A percentile compares a stretch with the other conserved stretches of the same genome.
phyloP scores from a whole-genome alignment of 2,797 vertebrate species.

The Sphenopsis melanotis region DNA sequence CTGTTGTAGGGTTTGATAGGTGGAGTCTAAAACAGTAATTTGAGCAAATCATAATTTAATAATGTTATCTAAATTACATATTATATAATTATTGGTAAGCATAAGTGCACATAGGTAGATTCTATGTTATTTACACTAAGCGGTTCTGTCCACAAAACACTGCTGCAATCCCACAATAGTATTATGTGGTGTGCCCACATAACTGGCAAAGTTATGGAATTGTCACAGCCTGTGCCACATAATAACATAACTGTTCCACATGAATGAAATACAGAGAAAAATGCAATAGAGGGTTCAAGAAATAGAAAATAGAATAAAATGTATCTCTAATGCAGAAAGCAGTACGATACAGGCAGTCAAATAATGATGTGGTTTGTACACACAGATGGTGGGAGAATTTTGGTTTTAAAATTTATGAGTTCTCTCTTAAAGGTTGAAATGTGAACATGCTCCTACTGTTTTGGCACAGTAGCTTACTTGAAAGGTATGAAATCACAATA shows the following conservation, averaged over 20 bases:
- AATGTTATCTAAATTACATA: constrained; percentile 37
- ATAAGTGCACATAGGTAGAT: neutral
- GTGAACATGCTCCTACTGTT: neutral
- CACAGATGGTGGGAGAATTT: neutral
- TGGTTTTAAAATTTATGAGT: neutral
- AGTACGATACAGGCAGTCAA: neutral
- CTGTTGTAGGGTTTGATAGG: neutral
- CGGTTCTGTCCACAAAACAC: neutral
- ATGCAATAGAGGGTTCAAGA: neutral
- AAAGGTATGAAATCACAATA: neutral
- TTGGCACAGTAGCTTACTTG: neutral
- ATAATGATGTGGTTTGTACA: neutral
- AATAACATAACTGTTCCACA: constrained; percentile 18
- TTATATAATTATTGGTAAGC: neutral
- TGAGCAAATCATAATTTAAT: constrained; percentile 26
- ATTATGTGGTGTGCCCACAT: constrained; percentile 37
- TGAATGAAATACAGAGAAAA: constrained; percentile 2
- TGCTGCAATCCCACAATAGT: neutral
- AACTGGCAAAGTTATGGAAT: neutral
- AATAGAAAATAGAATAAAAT: constrained; percentile 3
- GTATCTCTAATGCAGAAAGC: neutral
- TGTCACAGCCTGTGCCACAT: constrained; percentile 21
- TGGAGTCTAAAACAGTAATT: neutral
- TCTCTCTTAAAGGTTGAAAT: neutral
- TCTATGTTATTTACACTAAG: neutral